phyloP scores from a whole-genome alignment of 2,888 invertebrate species.

The Andrena marginata region DNA sequence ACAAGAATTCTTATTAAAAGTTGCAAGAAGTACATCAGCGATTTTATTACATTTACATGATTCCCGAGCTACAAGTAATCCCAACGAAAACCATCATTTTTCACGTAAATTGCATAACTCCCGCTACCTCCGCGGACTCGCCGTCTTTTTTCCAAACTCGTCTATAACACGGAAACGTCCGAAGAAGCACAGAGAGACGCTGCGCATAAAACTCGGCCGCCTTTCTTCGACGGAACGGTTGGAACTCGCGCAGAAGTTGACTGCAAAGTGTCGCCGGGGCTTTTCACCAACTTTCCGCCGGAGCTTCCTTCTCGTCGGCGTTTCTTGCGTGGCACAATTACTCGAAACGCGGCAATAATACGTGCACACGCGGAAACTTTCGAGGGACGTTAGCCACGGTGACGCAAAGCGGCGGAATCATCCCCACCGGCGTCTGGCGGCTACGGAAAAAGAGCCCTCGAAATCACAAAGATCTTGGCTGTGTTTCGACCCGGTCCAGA shows the following conservation, averaged over 20 bases:
- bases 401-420: conserved; percentile 23
- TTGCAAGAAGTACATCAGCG: conserved; percentile 34
- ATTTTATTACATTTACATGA: conserved; percentile 44
- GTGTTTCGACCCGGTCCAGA: conserved; percentile 8
- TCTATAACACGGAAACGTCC: not conserved
- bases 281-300: conserved; percentile 11
- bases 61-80: conserved; percentile 3
- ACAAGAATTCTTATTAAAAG: conserved; percentile 49
- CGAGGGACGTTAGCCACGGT: conserved; percentile 18
- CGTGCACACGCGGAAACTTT: conserved; percentile 45
- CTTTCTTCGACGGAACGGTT: not conserved
- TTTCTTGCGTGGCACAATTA: conserved; percentile 53
- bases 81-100: not conserved
- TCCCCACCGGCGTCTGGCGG: conserved; percentile 1
- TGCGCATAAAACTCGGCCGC: not conserved
- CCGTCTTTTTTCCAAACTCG: too few species aligned
- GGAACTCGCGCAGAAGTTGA: too few species aligned
- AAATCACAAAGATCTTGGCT: conserved; percentile 23
- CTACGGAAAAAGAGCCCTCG: conserved; percentile 39
- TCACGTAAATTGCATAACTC: conserved; percentile 1
- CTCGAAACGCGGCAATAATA: conserved; percentile 24
- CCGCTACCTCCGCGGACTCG: too few species aligned
- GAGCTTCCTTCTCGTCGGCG: conserved; percentile 26
- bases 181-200: conserved; percentile 1
- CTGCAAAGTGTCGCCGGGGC: not conserved